Evolutionary conservation across 2,797 vertebrate genomes (phyloP), one percentile per base, ranked within the genome.

Genomic region (Gymnothorax reevesii): DNA sequence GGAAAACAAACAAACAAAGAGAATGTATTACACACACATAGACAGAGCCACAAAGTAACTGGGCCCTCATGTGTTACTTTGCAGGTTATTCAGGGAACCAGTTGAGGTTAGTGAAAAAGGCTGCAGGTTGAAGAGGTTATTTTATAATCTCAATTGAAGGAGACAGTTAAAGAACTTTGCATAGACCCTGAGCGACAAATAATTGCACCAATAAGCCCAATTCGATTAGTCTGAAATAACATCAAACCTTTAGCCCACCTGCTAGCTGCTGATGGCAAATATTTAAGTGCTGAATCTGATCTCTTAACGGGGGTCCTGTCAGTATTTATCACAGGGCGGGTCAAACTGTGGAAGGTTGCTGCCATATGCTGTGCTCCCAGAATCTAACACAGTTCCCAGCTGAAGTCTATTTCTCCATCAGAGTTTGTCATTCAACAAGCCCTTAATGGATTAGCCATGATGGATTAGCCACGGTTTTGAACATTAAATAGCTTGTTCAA

Each of bases 241-340:
- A 80, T 80, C 77, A 54, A 55, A 55, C 42, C 33, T 12, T 77
- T 77, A 42, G 52, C 17, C 52, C 77, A 80, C 77, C 80, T 83
- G 57, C 9, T 59, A 57, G 27, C 20, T 57, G 9, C 5, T 57
- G 15, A 83, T 83, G 57, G n/a, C n/a, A 59, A 25, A 59, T 15
- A n/a, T 55, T 33, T 82, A 54, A 25, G 52, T 82, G 55, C 25
- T 7, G 12, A 57, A 4, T 33, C n/a, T 57, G 55, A 83, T 27
- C n/a, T 20, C 7, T 54, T 27, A 27, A 27, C 59, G 33, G n/a
- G 27, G 55, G 52, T 82, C 57, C 33, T 57, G 80, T 83, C 25
- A 2, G 13, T 59, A 57, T 83, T 83, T 55, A 83, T 80, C 22
- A 55, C 15, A 80, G 6, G 7, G 49, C 4, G 17, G 10, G 54